These are phyloP conservation scores for Drosophila triauraria DNA, from an alignment of 1,140 invertebrate genomes.

Conservation along the genomic window DNA sequence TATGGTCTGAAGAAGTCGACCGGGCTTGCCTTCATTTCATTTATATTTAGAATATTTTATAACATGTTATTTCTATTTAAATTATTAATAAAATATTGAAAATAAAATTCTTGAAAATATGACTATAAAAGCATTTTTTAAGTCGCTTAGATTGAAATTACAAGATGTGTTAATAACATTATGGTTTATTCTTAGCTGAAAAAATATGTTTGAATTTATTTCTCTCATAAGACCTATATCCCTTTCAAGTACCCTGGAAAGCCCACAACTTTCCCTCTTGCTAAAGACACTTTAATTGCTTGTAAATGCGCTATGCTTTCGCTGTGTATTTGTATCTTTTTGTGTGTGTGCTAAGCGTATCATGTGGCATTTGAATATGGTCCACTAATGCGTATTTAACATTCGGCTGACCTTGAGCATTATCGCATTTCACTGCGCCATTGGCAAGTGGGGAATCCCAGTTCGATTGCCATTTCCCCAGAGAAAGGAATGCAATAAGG, in stretches of 20 bases:
- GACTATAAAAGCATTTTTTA: too few relatives aligned
- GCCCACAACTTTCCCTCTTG: slow-evolving; percentile 29
- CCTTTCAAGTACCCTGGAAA: slow-evolving; percentile 11
- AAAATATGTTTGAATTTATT: too few relatives aligned
- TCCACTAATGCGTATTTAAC: slow-evolving; percentile 71
- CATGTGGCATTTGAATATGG: slow-evolving; percentile 54
- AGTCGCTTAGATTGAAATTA: too few relatives aligned
- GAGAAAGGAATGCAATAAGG: slow-evolving; percentile 63
- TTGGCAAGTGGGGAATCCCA: slow-evolving; percentile 12
- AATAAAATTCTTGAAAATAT: too few relatives aligned
- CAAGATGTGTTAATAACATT: too few relatives aligned
- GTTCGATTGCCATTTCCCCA: slow-evolving; percentile 25
- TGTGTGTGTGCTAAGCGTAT: slow-evolving; percentile 31
- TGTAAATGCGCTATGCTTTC: slow-evolving; percentile 19
- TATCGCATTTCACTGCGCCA: slow-evolving; percentile 60
- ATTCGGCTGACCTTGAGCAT: slow-evolving; percentile 69
- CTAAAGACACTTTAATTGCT: slow-evolving; percentile 83
- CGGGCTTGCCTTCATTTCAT: too few relatives aligned
- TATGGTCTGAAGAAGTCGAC: too few relatives aligned
- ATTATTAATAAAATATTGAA: too few relatives aligned
- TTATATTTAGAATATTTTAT: too few relatives aligned
- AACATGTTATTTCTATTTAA: too few relatives aligned
- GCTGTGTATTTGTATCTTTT: slow-evolving; percentile 19
- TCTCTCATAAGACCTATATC: not conserved
- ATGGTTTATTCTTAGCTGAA: too few relatives aligned